Evolutionary conservation across 2,113 vertebrate genomes (phyloP), one percentile per base, ranked within the genome.

Genomic region (Ailuropoda melanoleuca): DNA sequence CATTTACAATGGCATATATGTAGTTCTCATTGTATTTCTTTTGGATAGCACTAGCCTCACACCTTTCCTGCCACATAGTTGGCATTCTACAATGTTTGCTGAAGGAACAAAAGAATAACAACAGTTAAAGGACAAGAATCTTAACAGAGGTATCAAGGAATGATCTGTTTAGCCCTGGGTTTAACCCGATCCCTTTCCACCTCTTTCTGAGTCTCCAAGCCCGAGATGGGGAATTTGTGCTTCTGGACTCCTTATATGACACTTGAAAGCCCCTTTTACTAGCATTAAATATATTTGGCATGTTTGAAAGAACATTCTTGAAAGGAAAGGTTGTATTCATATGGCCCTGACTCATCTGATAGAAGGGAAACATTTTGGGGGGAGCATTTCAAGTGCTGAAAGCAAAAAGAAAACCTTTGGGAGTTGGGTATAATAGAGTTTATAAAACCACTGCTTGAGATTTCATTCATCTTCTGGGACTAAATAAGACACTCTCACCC

Each of bases 41-140:
- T 56, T 95, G 31, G 46, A 58, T 46, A 75, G 39, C 10, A 3
- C 53, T 46, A 50, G 23, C 77, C 48, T 70, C 86, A 56, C 14
- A 43, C 15, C 43, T 55, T 60, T 26, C 21, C n/a, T 93, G 60
- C 37, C 19, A 68, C 43, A 93, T 34, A 85, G 34, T 10, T 87
- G 70, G 62, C 17, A 37, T 50, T 80, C 60, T 84, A 39, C 68
- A 88, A 58, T 68, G 11, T 56, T 53, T 72, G 48, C 11, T 91
- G 68, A 98, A 94, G 85, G 66, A 93, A 84, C 48, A 95, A 77
- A 88, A 77, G 58, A 94, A 88, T 21, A 46, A 62, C 29, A 90
- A 78, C 29, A 87, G 58, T 29, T 64, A 80, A 58, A 55, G 19
- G 19, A 83, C 24, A 70, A 55, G 48, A 89, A 55, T 9, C 58